Conservation (phyloP, 2,888 invertebrate genomes). For the Sarcophaga carnaria region DNA sequence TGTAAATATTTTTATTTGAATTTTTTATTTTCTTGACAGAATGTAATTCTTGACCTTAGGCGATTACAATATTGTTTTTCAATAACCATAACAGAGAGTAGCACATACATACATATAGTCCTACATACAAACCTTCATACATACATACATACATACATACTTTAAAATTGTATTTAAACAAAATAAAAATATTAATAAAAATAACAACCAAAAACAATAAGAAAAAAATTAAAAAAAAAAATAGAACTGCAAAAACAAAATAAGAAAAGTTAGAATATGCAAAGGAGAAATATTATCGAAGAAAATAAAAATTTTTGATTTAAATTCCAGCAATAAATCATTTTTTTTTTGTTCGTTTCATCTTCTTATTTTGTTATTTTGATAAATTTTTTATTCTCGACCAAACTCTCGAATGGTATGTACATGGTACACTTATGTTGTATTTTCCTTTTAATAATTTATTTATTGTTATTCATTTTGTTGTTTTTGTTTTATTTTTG, state of each 20-base stretch:
- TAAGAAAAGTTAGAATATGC: no score
- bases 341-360: constrained; percentile 37
- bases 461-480: constrained; percentile 35
- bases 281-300: constrained; percentile 21
- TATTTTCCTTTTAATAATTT: constrained; percentile 19
- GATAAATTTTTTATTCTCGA: constrained; percentile 3
- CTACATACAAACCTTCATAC: background rate
- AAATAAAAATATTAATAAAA: constrained; percentile 36
- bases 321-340: constrained; percentile 52
- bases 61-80: constrained; percentile 57
- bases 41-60: constrained; percentile 59
- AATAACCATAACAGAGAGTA: constrained; percentile 27
- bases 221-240: background rate
- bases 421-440: constrained; percentile 11
- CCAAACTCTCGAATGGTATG: constrained; percentile 39
- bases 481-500: background rate
- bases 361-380: constrained; percentile 2
- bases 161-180: background rate
- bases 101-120: background rate
- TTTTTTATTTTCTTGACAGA: constrained; percentile 45
- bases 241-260: background rate
- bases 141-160: background rate
- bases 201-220: constrained; percentile 3
- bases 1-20: constrained; percentile 8
- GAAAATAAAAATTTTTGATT: constrained; percentile 39